Base-by-base conservation (phyloP, 2,888 invertebrate species). In the Lymantria monacha region DNA sequence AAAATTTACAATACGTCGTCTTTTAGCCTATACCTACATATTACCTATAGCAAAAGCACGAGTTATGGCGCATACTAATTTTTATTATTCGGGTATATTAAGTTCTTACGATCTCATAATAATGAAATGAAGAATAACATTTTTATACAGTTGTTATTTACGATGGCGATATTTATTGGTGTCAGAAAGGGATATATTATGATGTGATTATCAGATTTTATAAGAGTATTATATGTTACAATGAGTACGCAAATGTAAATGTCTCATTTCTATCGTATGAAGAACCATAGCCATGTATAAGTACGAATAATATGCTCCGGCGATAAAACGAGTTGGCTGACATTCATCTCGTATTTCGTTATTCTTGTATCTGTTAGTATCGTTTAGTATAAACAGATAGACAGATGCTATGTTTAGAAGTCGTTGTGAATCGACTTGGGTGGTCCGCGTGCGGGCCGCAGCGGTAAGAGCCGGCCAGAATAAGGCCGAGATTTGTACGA, bases 401-500 rank as follows among this genome's bases (percentile, higher is more conserved):
- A 70, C 70, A 67, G 74, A 69, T 73, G 79, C 76, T 84, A 81
- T 87, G 85, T 87, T 83, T 87, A 85, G 81, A 75, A 83, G 85
- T 80, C 79, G 79, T 70, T 72, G 76, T 72, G 71, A 72, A 72
- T 71, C 86, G 77, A 67, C 81, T 76, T 88, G 88, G 87, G 87
- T 88, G 88, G 87, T 87, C 88, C 59, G 73, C 62, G 76, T 1
- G 77, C 74, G 81, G 76, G 81, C 74, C 73, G 76, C 63, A 58
- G 59, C 70, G 61, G 68, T 65, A n/a, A n/a, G n/a, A n/a, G n/a
- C 76, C 72, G 69, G 78, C 81, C 82, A 72, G 79, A 83, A 85
- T 85, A 85, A 81, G 85, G 81, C 76, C 77, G 87, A 87, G 87
- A 88, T 86, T 85, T 81, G 85, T 84, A 81, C 67, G 88, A 87